Evolutionary conservation across 2,113 vertebrate genomes (phyloP), one percentile per base, ranked within the genome.

Genomic region (Amphiprion ocellaris): DNA sequence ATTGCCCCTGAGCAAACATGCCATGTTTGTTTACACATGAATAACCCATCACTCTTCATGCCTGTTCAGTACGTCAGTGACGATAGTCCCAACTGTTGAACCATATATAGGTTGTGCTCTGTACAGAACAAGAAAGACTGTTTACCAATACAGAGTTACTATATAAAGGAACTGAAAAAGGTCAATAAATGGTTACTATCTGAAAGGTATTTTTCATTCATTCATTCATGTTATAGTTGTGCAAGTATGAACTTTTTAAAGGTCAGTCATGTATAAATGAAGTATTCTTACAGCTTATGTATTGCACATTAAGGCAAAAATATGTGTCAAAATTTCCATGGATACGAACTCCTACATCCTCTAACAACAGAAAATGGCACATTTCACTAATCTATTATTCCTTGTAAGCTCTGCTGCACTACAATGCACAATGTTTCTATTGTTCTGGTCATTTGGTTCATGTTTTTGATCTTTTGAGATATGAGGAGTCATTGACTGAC

Each of bases 1-100:
- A 86, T 84, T 89, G 76, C 87, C 87, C 77, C 53, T 41, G 68
- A 87, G 83, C 83, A 79, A 81, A 89, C 82, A 84, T 73, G 86
- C 65, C 73, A 79, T 90, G 81, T 88, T 85, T 88, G 81, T 90
- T 87, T 86, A 91, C 87, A 86, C 84, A 90, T 90, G 84, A 92
- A 89, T 91, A 83, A 87, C 73, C 86, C 82, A 86, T 90, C 86
- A 87, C 69, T 84, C 62, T 66, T 70, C 55, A 30, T 81, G 83
- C 77, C 59, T 69, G 50, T 75, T 74, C 64, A 21, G 68, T 67
- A 79, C 39, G 28, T 69, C 65, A 46, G 19, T 56, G 72, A 63
- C 19, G 24, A 64, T 59, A 74, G 74, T 69, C 79, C 59, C 77
- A 84, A 70, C 86, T 87, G 77, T 84, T 84, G 77, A 82, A 81